Conservation (phyloP, 35 echinoderm and acorn worm species). For the Hemicentrotus pulcherrimus region DNA sequence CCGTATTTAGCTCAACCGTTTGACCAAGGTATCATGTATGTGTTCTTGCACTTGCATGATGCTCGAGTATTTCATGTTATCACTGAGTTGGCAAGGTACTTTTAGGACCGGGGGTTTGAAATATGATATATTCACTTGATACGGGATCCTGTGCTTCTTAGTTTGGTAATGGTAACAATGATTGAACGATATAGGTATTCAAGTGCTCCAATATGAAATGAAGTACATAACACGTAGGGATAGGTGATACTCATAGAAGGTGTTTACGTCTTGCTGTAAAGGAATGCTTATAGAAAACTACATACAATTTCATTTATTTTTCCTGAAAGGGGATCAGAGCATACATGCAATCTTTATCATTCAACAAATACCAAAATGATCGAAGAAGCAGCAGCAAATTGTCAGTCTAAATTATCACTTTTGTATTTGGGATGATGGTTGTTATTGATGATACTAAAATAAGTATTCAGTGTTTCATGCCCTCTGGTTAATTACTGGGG, state of each 20-base stretch:
- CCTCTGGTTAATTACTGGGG: background rate
- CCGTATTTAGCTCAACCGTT: background rate
- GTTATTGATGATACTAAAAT: background rate
- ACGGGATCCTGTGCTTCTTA: background rate
- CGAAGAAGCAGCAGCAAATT: too few species aligned
- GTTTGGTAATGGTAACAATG: background rate
- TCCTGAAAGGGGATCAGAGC: too few species aligned
- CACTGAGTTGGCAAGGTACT: background rate
- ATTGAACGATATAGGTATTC: background rate
- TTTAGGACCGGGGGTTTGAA: background rate
- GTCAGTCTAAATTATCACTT: background rate
- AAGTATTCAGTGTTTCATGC: background rate
- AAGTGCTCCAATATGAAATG: background rate
- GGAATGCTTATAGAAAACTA: too few species aligned
- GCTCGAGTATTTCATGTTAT: background rate
- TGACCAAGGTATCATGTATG: background rate
- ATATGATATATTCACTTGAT: background rate
- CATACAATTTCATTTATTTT: too few species aligned
- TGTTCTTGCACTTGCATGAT: background rate
- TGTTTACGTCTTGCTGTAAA: too few species aligned
- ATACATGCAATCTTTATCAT: too few species aligned
- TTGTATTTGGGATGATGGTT: background rate
- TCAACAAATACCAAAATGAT: too few species aligned
- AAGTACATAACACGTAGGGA: background rate
- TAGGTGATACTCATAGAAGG: too few species aligned